A percentile compares a stretch with the other conserved stretches of the same genome.
Conservation (phyloP, 1,140 invertebrate species). For the Eciton burchellii region DNA sequence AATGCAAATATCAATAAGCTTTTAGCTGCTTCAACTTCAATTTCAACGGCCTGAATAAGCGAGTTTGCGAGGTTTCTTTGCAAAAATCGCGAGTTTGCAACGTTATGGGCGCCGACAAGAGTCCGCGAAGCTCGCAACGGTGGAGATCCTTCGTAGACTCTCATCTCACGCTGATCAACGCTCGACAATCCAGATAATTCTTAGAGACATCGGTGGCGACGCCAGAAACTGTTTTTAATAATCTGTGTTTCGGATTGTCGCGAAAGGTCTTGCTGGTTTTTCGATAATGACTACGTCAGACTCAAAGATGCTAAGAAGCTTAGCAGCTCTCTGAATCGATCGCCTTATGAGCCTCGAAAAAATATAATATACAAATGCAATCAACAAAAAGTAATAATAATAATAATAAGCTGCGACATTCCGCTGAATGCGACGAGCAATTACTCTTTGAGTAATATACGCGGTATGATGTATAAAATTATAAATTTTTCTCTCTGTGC, state of each 20-base stretch:
- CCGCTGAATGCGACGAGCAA: background rate
- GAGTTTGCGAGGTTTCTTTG: background rate
- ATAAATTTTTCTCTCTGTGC: slow-evolving; percentile 1
- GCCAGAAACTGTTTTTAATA: slow-evolving; percentile 54
- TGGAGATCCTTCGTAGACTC: slow-evolving; percentile 29
- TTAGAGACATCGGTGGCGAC: slow-evolving; percentile 72
- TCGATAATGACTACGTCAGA: slow-evolving; percentile 3
- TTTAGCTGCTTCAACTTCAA: slow-evolving; percentile 26
- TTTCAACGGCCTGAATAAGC: background rate
- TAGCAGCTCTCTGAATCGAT: background rate
- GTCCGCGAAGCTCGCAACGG: slow-evolving; percentile 1
- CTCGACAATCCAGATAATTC: slow-evolving; percentile 74
- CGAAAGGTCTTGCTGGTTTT: slow-evolving; percentile 39
- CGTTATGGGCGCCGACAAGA: slow-evolving; percentile 17
- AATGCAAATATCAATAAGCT: slow-evolving; percentile 24
- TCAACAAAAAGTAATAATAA: too few relatives aligned
- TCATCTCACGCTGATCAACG: slow-evolving; percentile 27
- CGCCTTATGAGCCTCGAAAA: slow-evolving; percentile 1
- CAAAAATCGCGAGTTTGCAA: slow-evolving; percentile 41
- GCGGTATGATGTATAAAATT: background rate
- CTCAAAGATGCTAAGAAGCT: slow-evolving; percentile 12
- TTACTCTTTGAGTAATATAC: background rate
- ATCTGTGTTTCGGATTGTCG: slow-evolving; percentile 24
- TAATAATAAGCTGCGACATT: background rate
- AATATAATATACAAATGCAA: background rate